Percentiles rank a stretch among this genome's conserved stretches.
These are phyloP conservation scores for silkworm (Bombyx mori) DNA, from an alignment of 1,140 invertebrate species.

Conservation along the genomic window DNA sequence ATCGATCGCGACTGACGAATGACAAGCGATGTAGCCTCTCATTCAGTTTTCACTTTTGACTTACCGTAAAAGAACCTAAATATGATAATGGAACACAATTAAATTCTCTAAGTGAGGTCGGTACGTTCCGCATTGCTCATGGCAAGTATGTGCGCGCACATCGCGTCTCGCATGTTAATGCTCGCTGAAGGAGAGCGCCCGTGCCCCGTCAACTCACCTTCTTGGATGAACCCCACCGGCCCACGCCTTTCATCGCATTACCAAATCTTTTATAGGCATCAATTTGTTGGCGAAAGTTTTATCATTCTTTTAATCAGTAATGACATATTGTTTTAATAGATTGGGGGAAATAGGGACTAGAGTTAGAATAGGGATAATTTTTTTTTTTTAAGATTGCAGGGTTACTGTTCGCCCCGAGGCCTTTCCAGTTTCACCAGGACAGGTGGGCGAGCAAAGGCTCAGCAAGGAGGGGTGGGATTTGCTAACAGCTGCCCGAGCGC, in stretches of 20 bases:
- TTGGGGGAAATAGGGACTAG: too few relatives aligned
- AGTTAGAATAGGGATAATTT: too few relatives aligned
- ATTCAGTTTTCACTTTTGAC: conserved; percentile 70
- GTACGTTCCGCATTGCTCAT: conserved; percentile 65
- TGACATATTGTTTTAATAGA: conserved; percentile 6
- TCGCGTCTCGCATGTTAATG: conserved; percentile 51
- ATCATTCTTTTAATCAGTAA: conserved; percentile 16
- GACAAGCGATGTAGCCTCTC: conserved; percentile 42
- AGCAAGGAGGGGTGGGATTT: too few relatives aligned
- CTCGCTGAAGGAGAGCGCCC: conserved; percentile 1
- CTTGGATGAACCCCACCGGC: conserved; percentile 46
- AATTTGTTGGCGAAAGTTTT: conserved; percentile 55
- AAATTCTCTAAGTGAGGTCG: conserved; percentile 65
- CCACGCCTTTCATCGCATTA: conserved; percentile 44
- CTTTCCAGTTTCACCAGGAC: too few relatives aligned
- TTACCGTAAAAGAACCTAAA: conserved; percentile 69
- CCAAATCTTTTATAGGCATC: conserved; percentile 47
- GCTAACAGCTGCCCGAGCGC: too few relatives aligned
- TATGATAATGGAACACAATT: conserved; percentile 71
- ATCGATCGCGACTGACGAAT: conserved; percentile 61
- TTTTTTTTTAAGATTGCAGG: too few relatives aligned
- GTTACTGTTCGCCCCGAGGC: too few relatives aligned
- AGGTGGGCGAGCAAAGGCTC: too few relatives aligned
- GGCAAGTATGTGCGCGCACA: conserved; percentile 50
- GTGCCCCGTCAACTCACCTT: conserved; percentile 33